These are phyloP conservation scores for Sphaerophoria taeniata DNA, from an alignment of 2,888 invertebrate genomes.

Conservation along the genomic window DNA sequence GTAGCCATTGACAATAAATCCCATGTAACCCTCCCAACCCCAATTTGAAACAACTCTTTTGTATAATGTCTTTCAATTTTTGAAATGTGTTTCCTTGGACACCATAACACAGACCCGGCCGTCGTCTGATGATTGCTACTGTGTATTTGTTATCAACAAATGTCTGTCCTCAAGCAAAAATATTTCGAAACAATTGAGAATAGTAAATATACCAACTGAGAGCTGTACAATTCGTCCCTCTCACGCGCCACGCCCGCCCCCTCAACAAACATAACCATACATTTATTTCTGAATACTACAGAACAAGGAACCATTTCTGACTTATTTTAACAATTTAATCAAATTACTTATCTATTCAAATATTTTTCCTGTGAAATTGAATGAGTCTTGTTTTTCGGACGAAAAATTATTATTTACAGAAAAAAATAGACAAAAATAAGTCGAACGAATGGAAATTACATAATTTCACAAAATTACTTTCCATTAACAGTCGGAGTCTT, in stretches of 20 bases:
- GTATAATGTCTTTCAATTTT: conserved; percentile 21
- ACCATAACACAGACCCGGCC: conserved; percentile 28
- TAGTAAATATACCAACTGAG: conserved; percentile 2
- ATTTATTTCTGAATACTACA: neutral
- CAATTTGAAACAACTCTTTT: neutral
- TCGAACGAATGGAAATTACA: conserved; percentile 37
- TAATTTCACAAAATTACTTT: conserved; percentile 54
- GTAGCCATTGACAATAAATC: conserved; percentile 10
- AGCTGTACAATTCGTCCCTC: no score
- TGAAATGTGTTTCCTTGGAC: conserved; percentile 33
- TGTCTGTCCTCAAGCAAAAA: conserved; percentile 25
- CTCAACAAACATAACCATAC: no score
- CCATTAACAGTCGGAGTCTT: conserved; percentile 38
- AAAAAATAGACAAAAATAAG: neutral
- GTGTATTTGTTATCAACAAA: conserved; percentile 14
- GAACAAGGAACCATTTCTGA: conserved; percentile 1
- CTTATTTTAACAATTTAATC: conserved; percentile 44
- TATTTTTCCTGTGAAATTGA: conserved; percentile 48
- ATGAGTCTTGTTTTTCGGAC: conserved; percentile 38
- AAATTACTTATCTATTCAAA: conserved; percentile 53
- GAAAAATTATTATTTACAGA: neutral
- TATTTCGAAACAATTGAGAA: conserved; percentile 32
- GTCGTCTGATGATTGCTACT: neutral
- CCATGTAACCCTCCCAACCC: neutral
- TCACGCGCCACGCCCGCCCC: no score